Percentiles rank a stretch among this genome's conserved stretches.
These are phyloP conservation scores for Habropoda laboriosa DNA, from an alignment of 1,140 invertebrate genomes.

Conservation along the genomic window DNA sequence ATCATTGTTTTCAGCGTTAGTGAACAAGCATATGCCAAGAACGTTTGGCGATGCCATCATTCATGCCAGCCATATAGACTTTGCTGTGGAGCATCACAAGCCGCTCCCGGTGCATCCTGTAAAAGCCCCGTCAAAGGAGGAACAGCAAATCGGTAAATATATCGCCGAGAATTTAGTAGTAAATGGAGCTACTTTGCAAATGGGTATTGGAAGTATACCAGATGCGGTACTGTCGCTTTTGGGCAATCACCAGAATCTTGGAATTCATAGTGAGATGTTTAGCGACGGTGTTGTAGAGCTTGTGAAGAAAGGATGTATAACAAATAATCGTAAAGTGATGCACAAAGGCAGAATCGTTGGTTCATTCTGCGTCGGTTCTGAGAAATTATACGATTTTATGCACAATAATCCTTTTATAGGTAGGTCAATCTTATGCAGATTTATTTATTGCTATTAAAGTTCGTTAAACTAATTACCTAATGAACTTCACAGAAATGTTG, in stretches of 20 bases:
- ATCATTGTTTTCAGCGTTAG: slow-evolving; percentile 84
- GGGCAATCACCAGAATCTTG: slow-evolving; percentile 93
- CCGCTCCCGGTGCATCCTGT: slow-evolving; percentile 88
- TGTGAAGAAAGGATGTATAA: slow-evolving; percentile 93
- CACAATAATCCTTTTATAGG: slow-evolving; percentile 96
- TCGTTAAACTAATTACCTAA: neutral
- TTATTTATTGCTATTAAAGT: neutral
- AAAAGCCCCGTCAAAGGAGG: slow-evolving; percentile 85
- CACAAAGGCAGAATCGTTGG: slow-evolving; percentile 94
- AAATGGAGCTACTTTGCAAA: slow-evolving; percentile 96
- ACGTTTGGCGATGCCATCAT: slow-evolving; percentile 96
- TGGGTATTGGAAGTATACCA: slow-evolving; percentile 97
- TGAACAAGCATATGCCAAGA: slow-evolving; percentile 94
- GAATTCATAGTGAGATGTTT: slow-evolving; percentile 98
- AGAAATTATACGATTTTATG: slow-evolving; percentile 94
- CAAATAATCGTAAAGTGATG: slow-evolving; percentile 91
- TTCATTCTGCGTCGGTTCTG: slow-evolving; percentile 95
- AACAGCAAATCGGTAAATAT: slow-evolving; percentile 91
- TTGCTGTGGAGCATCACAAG: slow-evolving; percentile 88
- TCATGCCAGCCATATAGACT: slow-evolving; percentile 95
- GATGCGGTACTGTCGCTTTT: slow-evolving; percentile 92
- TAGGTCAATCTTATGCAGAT: slow-evolving; percentile 73
- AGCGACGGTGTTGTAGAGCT: slow-evolving; percentile 95
- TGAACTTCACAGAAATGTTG: slow-evolving; percentile 87
- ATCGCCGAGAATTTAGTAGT: slow-evolving; percentile 96